Evolutionary conservation across 1,140 invertebrate species (phyloP).

Genomic region (Drosophila neocordata): DNA sequence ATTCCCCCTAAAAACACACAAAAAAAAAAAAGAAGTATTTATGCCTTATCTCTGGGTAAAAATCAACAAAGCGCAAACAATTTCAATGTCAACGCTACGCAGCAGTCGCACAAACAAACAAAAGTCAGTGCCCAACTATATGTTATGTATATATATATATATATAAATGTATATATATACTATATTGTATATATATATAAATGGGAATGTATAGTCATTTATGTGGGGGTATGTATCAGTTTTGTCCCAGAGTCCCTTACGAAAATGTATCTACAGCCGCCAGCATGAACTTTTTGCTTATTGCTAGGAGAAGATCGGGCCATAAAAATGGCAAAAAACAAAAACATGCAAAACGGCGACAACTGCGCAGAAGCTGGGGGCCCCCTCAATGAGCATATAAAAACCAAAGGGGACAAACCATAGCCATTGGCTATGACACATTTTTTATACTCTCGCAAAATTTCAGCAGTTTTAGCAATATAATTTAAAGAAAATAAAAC

Average conservation of each 20-base stretch:
- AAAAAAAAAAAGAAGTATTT: slow-evolving; percentile 60
- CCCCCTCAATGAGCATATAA: slow-evolving; percentile 36
- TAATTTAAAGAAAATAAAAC: too few relatives aligned
- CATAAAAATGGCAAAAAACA: slow-evolving; percentile 66
- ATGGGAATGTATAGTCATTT: background rate
- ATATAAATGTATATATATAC: slow-evolving; percentile 1
- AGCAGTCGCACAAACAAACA: slow-evolving; percentile 33
- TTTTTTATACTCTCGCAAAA: background rate
- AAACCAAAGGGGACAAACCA: slow-evolving; percentile 22
- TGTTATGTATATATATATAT: slow-evolving; percentile 20
- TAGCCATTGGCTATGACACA: slow-evolving; percentile 31
- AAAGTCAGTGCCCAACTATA: slow-evolving; percentile 74
- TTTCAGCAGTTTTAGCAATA: background rate
- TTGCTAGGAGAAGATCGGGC: slow-evolving; percentile 64
- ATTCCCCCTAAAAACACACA: slow-evolving; percentile 1
- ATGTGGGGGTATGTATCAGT: slow-evolving; percentile 6
- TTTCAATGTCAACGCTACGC: slow-evolving; percentile 75
- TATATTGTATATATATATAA: background rate
- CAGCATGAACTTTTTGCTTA: slow-evolving; percentile 65
- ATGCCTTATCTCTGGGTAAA: slow-evolving; percentile 74
- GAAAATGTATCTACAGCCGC: slow-evolving; percentile 33
- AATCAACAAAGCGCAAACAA: slow-evolving; percentile 77
- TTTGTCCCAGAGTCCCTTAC: slow-evolving; percentile 41
- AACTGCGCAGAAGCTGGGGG: slow-evolving; percentile 71
- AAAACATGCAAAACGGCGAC: slow-evolving; percentile 69